A percentile compares a stretch with the other conserved stretches of the same genome.
Conservation (phyloP, 2,113 vertebrate species). For the Procapra przewalskii region DNA sequence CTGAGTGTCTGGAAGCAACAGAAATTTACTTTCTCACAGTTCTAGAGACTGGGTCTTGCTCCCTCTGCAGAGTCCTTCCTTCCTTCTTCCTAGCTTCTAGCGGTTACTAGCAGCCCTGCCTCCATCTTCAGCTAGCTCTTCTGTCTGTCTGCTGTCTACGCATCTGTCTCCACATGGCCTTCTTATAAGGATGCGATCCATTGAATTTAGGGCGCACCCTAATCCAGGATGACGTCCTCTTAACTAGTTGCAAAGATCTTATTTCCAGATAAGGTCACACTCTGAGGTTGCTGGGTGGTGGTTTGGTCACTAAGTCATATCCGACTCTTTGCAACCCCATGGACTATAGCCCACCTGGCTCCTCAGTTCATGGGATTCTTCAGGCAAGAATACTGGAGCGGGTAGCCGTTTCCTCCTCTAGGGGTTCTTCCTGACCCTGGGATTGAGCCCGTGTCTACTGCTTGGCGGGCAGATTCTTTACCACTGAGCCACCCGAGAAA, state of each 20-base stretch:
- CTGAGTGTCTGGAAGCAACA: neutral
- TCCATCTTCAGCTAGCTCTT: neutral
- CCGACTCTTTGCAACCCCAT: neutral
- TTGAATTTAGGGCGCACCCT: neutral
- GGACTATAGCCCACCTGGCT: neutral
- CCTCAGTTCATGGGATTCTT: neutral
- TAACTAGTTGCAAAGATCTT: conserved; percentile 1
- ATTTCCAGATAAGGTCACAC: conserved; percentile 1
- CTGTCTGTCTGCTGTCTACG: neutral
- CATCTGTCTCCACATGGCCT: neutral
- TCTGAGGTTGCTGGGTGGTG: neutral
- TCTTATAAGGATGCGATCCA: neutral
- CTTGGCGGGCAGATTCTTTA: neutral
- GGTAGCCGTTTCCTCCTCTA: neutral
- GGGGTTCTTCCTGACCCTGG: neutral
- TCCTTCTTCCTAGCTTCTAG: neutral
- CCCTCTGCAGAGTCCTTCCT: neutral
- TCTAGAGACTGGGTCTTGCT: neutral
- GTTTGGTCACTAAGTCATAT: neutral
- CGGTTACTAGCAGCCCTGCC: neutral
- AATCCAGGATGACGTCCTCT: neutral
- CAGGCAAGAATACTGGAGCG: neutral
- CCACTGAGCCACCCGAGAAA: neutral
- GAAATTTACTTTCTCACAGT: neutral
- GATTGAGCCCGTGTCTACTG: neutral